Evolutionary conservation across 2,113 vertebrate genomes (phyloP).

Genomic region (Periophthalmodon schlosseri): DNA sequence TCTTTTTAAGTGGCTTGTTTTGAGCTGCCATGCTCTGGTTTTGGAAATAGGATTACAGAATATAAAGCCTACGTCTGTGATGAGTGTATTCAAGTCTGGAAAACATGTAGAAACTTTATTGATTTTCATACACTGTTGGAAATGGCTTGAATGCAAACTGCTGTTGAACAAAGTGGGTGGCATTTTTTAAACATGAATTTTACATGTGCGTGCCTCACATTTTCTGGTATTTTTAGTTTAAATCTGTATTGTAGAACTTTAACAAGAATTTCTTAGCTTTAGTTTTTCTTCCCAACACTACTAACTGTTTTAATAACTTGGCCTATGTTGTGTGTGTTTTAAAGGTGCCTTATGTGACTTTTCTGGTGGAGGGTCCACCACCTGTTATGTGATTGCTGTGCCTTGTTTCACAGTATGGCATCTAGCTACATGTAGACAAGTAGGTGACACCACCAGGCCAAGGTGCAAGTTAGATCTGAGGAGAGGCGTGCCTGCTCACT

Average conservation of each 20-base stretch:
- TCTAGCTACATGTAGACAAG: too few species aligned
- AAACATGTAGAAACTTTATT: slow-evolving; percentile 17
- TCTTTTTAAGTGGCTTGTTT: background rate
- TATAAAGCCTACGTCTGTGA: background rate
- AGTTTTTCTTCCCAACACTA: background rate
- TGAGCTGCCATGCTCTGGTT: background rate
- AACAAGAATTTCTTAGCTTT: background rate
- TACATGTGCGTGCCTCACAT: slow-evolving; percentile 12
- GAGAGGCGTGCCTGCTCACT: too few species aligned
- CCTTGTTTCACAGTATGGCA: too few species aligned
- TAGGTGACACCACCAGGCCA: too few species aligned
- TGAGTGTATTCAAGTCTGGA: background rate
- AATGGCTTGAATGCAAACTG: slow-evolving; percentile 48
- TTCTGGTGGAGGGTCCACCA: too few species aligned
- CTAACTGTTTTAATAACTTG: slow-evolving; percentile 10
- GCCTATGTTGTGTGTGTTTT: slow-evolving; percentile 25
- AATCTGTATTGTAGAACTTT: background rate
- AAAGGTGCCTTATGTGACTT: too few species aligned
- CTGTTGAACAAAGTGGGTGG: slow-evolving; percentile 38
- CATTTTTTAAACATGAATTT: slow-evolving; percentile 26
- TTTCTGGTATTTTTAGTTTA: background rate
- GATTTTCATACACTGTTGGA: slow-evolving; percentile 30
- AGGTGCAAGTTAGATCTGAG: too few species aligned
- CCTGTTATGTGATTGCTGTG: too few species aligned
- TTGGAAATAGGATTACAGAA: background rate